A percentile compares a stretch with the other conserved stretches of the same genome.
phyloP scores from a whole-genome alignment of 2,797 vertebrate species.

The Gadopsis bispinosus region DNA sequence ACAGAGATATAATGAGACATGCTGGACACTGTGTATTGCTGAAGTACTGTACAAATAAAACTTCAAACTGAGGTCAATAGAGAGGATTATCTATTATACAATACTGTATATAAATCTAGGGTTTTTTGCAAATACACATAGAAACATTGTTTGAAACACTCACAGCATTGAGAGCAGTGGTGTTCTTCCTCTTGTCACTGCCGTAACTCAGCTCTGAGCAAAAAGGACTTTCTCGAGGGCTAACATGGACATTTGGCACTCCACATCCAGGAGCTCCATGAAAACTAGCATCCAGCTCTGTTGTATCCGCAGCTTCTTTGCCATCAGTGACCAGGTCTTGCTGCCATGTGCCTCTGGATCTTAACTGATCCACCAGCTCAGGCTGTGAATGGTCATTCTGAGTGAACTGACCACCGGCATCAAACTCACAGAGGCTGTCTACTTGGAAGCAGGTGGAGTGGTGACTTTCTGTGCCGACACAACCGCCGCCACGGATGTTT shows the following conservation, averaged over 20 bases:
- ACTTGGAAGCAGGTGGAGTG: constrained; percentile 41
- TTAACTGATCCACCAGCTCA: constrained; percentile 41
- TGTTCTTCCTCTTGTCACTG: constrained; percentile 85
- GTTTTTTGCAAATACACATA: constrained; percentile 9
- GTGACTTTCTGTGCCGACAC: constrained; percentile 22
- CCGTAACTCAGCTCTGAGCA: constrained; percentile 74
- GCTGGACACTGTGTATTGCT: constrained; percentile 20
- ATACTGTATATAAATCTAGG: not conserved
- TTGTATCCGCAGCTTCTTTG: constrained; percentile 64
- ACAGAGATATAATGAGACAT: constrained; percentile 31
- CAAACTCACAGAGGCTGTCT: constrained; percentile 47
- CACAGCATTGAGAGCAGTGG: constrained; percentile 91
- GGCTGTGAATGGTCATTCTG: constrained; percentile 32
- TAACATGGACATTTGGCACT: constrained; percentile 37
- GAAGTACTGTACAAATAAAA: constrained; percentile 1
- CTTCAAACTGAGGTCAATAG: constrained; percentile 6
- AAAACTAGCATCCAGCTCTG: constrained; percentile 75
- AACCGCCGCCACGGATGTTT: constrained; percentile 28
- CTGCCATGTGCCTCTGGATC: constrained; percentile 45
- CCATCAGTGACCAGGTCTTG: constrained; percentile 52
- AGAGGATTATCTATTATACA: constrained; percentile 20
- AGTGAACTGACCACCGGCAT: constrained; percentile 28
- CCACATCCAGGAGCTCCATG: constrained; percentile 47
- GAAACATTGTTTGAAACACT: constrained; percentile 75
- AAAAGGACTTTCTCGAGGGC: constrained; percentile 45